A percentile compares a stretch with the other conserved stretches of the same genome.
Evolutionary conservation across 2,113 vertebrate species (phyloP).

Genomic region (Crotalus viridis): DNA sequence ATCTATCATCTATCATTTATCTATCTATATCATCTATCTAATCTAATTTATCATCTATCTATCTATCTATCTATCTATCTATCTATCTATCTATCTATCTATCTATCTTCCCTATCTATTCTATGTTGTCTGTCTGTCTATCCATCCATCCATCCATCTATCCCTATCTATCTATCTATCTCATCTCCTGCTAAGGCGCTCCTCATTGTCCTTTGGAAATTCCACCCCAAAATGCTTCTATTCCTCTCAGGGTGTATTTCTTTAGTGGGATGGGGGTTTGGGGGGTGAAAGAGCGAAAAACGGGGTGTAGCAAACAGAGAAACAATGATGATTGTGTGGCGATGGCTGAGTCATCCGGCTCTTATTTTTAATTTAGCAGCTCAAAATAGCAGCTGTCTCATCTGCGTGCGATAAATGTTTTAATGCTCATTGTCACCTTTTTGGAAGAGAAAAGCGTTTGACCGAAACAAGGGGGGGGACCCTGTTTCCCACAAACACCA

Average conservation of each 20-base stretch:
- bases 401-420: not conserved
- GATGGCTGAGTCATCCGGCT: not conserved
- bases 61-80: not conserved
- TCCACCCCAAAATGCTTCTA: not conserved
- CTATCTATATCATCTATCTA: not conserved
- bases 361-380: not conserved
- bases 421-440: not conserved
- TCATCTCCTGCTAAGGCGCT: not conserved
- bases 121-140: not conserved
- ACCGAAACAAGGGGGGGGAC: not conserved
- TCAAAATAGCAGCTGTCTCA: not conserved
- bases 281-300: not conserved
- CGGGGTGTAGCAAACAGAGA: fast-evolving
- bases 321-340: not conserved
- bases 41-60: not conserved
- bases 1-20: not conserved
- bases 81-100: not conserved
- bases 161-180: not conserved
- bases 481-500: no score
- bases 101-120: no score
- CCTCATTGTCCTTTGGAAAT: not conserved
- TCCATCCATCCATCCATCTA: not conserved
- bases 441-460: not conserved
- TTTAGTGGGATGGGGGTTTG: not conserved
- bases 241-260: not conserved